Conservation (phyloP, 2,888 invertebrate genomes). For the Limnephilus marmoratus region DNA sequence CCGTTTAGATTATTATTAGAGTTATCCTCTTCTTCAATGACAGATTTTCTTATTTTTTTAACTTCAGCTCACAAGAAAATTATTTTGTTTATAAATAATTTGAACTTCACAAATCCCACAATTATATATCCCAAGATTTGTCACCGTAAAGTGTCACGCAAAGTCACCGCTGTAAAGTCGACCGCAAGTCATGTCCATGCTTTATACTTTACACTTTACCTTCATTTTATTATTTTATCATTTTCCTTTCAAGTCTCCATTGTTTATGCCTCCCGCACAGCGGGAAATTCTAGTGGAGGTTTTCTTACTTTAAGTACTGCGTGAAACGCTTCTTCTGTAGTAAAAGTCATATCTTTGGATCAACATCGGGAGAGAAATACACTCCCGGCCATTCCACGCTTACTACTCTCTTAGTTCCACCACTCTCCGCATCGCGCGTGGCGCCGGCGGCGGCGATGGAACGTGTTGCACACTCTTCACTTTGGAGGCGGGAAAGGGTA, state of each 20-base stretch:
- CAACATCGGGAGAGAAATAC: conserved; percentile 19
- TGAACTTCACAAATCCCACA: too few species aligned
- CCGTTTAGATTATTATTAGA: too few species aligned
- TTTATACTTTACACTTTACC: too few species aligned
- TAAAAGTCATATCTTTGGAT: conserved; percentile 30
- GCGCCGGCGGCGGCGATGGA: not conserved
- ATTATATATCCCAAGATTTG: too few species aligned
- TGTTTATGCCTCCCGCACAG: conserved; percentile 20
- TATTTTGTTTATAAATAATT: too few species aligned
- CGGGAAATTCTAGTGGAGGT: not conserved
- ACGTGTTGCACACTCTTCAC: not conserved
- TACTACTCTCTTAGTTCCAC: not conserved
- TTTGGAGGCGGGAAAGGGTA: too few species aligned
- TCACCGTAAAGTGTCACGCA: not conserved
- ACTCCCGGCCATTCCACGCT: not conserved
- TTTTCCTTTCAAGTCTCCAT: not conserved
- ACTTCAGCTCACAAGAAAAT: too few species aligned
- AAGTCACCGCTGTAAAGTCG: not conserved
- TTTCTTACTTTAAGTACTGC: conserved; percentile 18
- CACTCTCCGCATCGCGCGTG: not conserved
- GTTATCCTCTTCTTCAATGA: too few species aligned
- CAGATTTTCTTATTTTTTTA: too few species aligned
- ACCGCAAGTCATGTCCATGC: not conserved
- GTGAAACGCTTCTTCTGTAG: conserved; percentile 28
- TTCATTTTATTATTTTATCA: not conserved